Conservation (phyloP, 2,113 vertebrate species). For the Esox niger region DNA sequence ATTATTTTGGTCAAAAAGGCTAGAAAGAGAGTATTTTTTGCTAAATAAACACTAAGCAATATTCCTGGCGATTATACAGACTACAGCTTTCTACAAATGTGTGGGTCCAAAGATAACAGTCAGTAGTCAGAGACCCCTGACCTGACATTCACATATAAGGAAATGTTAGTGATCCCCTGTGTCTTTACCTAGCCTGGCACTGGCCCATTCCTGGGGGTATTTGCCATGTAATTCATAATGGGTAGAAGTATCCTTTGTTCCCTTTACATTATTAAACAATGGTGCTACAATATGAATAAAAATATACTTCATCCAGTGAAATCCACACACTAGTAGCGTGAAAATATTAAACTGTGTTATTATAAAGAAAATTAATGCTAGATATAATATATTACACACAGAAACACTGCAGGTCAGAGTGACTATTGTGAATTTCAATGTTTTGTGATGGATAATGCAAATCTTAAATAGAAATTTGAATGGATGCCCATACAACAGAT, state of each 20-base stretch:
- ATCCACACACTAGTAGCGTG: neutral
- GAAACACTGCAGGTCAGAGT: neutral
- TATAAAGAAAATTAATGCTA: neutral
- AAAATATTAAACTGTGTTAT: neutral
- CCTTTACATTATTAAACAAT: neutral
- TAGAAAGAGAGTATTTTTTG: too few relatives aligned
- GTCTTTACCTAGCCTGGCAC: neutral
- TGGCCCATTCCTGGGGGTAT: neutral
- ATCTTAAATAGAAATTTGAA: neutral
- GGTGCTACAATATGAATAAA: neutral
- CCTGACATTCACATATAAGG: conserved; percentile 21
- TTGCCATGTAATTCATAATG: neutral
- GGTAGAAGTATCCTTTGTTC: neutral
- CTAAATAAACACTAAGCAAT: too few relatives aligned
- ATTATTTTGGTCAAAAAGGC: too few relatives aligned
- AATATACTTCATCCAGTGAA: neutral
- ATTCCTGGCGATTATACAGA: too few relatives aligned
- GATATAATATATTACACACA: neutral
- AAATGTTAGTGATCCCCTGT: conserved; percentile 18
- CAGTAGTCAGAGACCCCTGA: too few relatives aligned
- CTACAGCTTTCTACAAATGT: too few relatives aligned
- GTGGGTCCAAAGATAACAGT: too few relatives aligned
- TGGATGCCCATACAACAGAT: too few relatives aligned
- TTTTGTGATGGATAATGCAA: neutral
- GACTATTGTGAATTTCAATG: neutral